phyloP scores from a whole-genome alignment of 2,888 invertebrate species.

The Catonia carolina region DNA sequence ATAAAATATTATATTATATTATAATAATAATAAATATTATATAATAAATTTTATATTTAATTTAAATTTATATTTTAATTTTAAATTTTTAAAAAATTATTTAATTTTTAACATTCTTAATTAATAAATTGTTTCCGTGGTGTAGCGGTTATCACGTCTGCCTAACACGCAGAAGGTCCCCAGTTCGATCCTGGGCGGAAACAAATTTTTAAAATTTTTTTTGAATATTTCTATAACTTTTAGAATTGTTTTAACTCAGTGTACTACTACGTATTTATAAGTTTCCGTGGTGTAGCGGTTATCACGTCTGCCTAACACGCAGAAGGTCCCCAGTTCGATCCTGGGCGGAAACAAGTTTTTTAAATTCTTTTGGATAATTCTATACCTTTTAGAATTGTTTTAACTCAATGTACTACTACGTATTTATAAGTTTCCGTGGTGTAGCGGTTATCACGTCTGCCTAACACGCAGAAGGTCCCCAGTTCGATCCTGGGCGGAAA shows the following conservation, averaged over 20 bases:
- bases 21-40: no score
- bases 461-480: conserved; percentile 88
- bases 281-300: conserved; percentile 38
- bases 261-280: no score
- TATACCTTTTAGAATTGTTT: no score
- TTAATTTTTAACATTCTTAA: no score
- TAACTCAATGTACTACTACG: no score
- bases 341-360: conserved; percentile 34
- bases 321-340: conserved; percentile 38
- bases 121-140: conserved; percentile 37
- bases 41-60: no score
- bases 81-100: no score
- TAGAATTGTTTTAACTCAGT: no score
- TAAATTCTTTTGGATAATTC: no score
- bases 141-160: conserved; percentile 38
- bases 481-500: conserved; percentile 85
- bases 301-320: conserved; percentile 38
- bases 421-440: conserved; percentile 77
- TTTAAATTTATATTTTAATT: no score
- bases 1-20: no score
- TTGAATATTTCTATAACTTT: no score
- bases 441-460: conserved; percentile 90
- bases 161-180: conserved; percentile 38
- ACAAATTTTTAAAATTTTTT: conserved; percentile 29
- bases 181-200: conserved; percentile 38